Base-by-base conservation (phyloP, 2,797 vertebrate genomes). In the Ptychobarbus kaznakovi region DNA sequence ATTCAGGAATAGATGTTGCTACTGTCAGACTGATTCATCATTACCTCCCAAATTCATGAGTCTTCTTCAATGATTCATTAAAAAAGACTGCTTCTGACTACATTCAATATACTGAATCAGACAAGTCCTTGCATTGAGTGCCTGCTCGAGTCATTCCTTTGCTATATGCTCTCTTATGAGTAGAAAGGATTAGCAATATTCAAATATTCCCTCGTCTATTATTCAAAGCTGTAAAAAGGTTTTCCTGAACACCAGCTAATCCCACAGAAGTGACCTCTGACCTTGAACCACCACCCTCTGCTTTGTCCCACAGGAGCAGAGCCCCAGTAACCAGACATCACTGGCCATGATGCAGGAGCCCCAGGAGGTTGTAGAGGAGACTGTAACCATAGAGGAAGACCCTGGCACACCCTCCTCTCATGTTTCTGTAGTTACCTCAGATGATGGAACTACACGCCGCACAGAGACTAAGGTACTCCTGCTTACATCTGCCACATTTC, bases 331-430 rank as follows among this genome's bases (percentile, higher is more conserved):
- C 96, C 97, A 98, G 95, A 98, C 97, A 0, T 98, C 97, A 6
- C 96, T 98, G 95, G 95, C 96, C 90, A 97, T 97, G 92, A 99
- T 99, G 98, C 98, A 99, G 90, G 98, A 99, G 94, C 97, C 98
- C 0, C 98, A 98, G 86, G 98, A 99, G 93, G 94, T 98, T 94
- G 95, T 99, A 90, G 98, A 99, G 93, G 98, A 99, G 94, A 99
- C 97, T 0, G 98, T 99, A 87, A 99, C 97, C 12, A 97, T 99
- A 70, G 98, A 99, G 90, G 98, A 99, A 87, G 98, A 99, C 92
- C 98, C 98, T 0, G 98, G 98, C 82, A 99, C 98, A 12, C 98
- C 98, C 83, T 99, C 97, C 61, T 99, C 98, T 84, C 98, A 99
- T 0, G 97, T 99, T 86, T 99, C 98, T 1, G 96, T 99, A 88